Conservation (phyloP, 2,797 vertebrate species). For the Scolopax bukidnonensis region DNA sequence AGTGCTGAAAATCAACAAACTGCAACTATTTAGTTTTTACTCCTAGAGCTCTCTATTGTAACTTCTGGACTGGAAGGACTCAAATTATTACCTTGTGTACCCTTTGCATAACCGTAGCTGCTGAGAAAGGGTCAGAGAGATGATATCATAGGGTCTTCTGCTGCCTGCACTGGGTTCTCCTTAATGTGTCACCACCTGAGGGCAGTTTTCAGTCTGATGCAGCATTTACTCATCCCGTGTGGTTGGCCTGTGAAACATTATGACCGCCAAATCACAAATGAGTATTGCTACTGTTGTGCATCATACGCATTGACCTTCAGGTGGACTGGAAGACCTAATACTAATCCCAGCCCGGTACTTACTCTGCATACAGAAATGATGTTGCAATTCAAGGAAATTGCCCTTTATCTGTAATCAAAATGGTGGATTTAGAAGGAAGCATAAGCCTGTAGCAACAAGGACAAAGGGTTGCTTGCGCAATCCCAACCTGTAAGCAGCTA, state of each 20-base stretch:
- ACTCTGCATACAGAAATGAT: accelerated
- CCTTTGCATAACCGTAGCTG: accelerated
- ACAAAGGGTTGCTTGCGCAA: neutral
- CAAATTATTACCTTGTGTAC: accelerated
- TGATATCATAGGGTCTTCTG: neutral
- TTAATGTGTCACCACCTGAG: accelerated
- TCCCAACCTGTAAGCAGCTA: neutral
- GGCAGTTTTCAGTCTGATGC: neutral
- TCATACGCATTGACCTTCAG: neutral
- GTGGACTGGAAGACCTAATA: accelerated
- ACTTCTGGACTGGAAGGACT: neutral
- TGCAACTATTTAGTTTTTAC: neutral
- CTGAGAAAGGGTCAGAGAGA: neutral
- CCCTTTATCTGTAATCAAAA: accelerated
- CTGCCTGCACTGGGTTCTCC: neutral
- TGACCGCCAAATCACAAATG: neutral
- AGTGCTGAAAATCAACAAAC: neutral
- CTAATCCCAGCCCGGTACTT: neutral
- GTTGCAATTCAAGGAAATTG: neutral
- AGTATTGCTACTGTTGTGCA: accelerated
- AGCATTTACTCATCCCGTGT: neutral
- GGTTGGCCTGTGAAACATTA: neutral
- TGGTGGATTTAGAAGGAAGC: neutral
- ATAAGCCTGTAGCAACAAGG: accelerated
- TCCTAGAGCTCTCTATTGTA: neutral